These are phyloP conservation scores for Sarcophaga variegata DNA, from an alignment of 2,888 invertebrate genomes.

Conservation along the genomic window DNA sequence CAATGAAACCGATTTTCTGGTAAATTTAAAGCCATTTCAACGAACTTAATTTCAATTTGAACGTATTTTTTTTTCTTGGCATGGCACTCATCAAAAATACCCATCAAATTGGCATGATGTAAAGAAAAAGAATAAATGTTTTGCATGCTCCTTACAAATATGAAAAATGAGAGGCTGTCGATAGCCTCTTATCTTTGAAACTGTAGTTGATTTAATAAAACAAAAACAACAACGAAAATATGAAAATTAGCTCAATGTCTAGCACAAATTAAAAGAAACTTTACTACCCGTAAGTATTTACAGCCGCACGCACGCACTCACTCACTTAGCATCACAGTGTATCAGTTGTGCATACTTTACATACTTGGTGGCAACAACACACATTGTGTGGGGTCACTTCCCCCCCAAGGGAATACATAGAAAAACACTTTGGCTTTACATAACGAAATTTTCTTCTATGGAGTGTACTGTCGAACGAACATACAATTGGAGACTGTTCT, in stretches of 20 bases:
- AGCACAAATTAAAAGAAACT: slow-evolving; percentile 32
- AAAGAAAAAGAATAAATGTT: neutral
- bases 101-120: too few species aligned
- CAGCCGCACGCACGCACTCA: neutral
- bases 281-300: slow-evolving; percentile 1
- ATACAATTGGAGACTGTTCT: neutral
- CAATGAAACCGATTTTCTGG: neutral
- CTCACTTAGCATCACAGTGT: too few species aligned
- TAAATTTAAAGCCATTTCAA: too few species aligned
- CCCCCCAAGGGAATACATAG: slow-evolving; percentile 63
- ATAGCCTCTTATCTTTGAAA: neutral
- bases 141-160: slow-evolving; percentile 31
- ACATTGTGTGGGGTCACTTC: slow-evolving; percentile 4
- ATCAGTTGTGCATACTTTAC: neutral
- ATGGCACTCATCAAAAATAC: too few species aligned
- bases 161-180: neutral
- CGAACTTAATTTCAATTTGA: too few species aligned
- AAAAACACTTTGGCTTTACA: slow-evolving; percentile 64
- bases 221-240: neutral
- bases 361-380: slow-evolving; percentile 18
- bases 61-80: too few species aligned
- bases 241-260: slow-evolving; percentile 51
- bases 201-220: slow-evolving; percentile 10
- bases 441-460: slow-evolving; percentile 40
- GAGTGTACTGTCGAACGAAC: neutral